phyloP scores from a whole-genome alignment of 2,888 invertebrate genomes.

The Stenchaetothrips biformis region DNA sequence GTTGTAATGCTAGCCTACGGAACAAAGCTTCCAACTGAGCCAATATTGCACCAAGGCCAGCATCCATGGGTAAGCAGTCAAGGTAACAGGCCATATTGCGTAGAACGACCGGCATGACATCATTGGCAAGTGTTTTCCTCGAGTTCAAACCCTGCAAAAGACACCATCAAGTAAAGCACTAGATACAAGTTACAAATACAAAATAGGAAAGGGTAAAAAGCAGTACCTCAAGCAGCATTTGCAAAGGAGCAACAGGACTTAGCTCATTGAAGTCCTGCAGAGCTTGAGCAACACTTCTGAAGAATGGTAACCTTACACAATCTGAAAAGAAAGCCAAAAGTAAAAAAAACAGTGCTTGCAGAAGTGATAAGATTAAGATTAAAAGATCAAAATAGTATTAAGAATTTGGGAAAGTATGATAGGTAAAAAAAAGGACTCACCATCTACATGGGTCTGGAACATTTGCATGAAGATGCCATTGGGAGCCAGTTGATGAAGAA shows the following conservation, averaged over 20 bases:
- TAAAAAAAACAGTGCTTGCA: conserved; percentile 9
- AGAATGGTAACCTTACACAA: conserved; percentile 72
- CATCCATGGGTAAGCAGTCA: conserved; percentile 83
- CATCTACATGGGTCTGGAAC: conserved; percentile 83
- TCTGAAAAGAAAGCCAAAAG: conserved; percentile 48
- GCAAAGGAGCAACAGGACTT: conserved; percentile 90
- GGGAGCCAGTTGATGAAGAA: conserved; percentile 92
- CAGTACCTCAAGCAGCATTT: conserved; percentile 75
- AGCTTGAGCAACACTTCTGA: conserved; percentile 89
- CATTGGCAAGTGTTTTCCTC: conserved; percentile 66
- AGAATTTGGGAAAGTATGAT: not conserved
- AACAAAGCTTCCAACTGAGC: conserved; percentile 83
- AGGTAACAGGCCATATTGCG: conserved; percentile 91
- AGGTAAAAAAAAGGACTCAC: conserved; percentile 47
- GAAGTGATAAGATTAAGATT: not conserved
- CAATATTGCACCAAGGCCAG: conserved; percentile 67
- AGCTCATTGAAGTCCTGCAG: conserved; percentile 93
- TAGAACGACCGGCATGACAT: conserved; percentile 70
- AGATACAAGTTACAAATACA: not conserved
- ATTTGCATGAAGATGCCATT: conserved; percentile 96
- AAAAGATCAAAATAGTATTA: not conserved
- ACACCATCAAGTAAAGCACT: not conserved
- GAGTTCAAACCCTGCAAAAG: conserved; percentile 63
- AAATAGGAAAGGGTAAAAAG: conserved; percentile 28
- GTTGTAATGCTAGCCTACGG: conserved; percentile 65